Conservation (phyloP, 2,113 vertebrate species). For the Silurus meridionalis region DNA sequence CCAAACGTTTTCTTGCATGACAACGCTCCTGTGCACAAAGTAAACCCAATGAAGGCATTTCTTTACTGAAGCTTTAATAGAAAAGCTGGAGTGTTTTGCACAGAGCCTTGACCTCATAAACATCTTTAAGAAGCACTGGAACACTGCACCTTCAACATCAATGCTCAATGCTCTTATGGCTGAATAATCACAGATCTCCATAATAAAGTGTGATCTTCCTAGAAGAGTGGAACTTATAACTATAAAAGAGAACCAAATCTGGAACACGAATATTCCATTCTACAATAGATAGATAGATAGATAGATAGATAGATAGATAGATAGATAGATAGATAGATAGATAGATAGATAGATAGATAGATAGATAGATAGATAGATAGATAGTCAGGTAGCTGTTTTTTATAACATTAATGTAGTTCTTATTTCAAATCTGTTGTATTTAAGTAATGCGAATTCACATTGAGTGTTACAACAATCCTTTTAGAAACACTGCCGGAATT, state of each 20-base stretch:
- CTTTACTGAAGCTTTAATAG: neutral
- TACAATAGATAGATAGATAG: too few relatives aligned
- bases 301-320: too few relatives aligned
- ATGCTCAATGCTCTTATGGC: neutral
- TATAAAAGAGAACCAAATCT: neutral
- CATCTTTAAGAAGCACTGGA: neutral
- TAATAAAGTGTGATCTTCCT: neutral
- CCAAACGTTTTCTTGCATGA: neutral
- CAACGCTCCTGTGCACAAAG: neutral
- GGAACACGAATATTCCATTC: neutral
- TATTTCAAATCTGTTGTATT: neutral
- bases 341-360: too few relatives aligned
- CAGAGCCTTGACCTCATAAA: neutral
- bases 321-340: too few relatives aligned
- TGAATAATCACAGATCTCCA: neutral
- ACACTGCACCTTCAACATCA: neutral
- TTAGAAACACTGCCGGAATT: neutral
- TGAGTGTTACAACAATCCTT: neutral
- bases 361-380: too few relatives aligned
- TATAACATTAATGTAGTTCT: neutral
- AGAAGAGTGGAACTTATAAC: neutral
- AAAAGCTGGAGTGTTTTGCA: too few relatives aligned
- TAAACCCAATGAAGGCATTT: neutral
- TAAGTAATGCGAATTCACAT: neutral
- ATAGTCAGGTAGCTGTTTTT: neutral